These are phyloP conservation scores for Hyposmocoma kahamanoa DNA, from an alignment of 1,140 invertebrate genomes.

Conservation along the genomic window DNA sequence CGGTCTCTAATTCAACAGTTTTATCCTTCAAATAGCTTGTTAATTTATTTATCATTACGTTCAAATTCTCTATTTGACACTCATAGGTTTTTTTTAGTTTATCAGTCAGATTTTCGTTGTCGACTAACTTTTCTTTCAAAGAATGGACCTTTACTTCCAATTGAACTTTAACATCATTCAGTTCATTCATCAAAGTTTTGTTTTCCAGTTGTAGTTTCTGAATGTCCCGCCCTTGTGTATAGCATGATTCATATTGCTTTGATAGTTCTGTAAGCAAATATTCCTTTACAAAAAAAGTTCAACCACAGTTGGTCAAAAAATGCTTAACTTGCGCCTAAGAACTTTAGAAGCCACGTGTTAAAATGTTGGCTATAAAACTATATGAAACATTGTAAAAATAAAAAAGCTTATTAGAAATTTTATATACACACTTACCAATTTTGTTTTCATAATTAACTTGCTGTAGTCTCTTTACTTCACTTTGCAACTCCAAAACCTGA, in stretches of 20 bases:
- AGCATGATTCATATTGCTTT: slow-evolving; percentile 25
- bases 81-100: slow-evolving; percentile 46
- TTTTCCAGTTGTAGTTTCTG: slow-evolving; percentile 32
- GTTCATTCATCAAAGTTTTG: slow-evolving; percentile 28
- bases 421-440: slow-evolving; percentile 21
- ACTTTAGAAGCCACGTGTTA: no score
- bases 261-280: slow-evolving; percentile 20
- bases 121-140: slow-evolving; percentile 40
- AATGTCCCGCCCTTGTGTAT: slow-evolving; percentile 23
- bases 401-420: not conserved
- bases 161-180: slow-evolving; percentile 38
- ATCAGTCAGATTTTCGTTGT: slow-evolving; percentile 44
- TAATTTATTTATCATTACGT: slow-evolving; percentile 42
- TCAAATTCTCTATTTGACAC: slow-evolving; percentile 46
- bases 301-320: not conserved
- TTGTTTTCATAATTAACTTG: slow-evolving; percentile 24
- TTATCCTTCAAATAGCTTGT: slow-evolving; percentile 47
- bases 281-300: not conserved
- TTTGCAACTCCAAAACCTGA: slow-evolving; percentile 18
- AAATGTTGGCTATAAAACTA: no score
- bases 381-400: not conserved
- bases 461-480: slow-evolving; percentile 20
- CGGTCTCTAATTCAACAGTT: slow-evolving; percentile 28
- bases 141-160: slow-evolving; percentile 44
- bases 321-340: no score